Percentiles rank a stretch among this genome's conserved stretches.
Conservation (phyloP, 2,113 vertebrate genomes). For the Saguinus imperator region DNA sequence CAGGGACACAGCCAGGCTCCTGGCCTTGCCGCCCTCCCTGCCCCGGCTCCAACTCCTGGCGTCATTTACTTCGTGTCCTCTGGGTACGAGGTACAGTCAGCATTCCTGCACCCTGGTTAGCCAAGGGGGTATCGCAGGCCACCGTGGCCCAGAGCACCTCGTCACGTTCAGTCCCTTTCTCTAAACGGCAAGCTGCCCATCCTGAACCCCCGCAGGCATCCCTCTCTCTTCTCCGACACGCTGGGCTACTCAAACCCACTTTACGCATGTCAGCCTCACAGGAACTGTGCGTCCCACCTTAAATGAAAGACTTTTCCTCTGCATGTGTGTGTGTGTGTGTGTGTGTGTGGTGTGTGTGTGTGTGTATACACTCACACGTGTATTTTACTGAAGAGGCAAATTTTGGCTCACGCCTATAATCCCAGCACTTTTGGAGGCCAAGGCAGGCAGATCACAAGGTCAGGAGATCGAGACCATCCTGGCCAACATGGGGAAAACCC, state of each 20-base stretch:
- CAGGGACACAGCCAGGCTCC: not conserved
- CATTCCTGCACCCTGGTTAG: not conserved
- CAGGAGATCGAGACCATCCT: too few relatives aligned
- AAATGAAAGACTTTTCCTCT: too few relatives aligned
- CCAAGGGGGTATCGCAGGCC: rapidly evolving
- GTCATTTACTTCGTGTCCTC: not conserved
- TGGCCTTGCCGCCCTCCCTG: not conserved
- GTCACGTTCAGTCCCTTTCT: not conserved
- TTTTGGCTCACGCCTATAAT: too few relatives aligned
- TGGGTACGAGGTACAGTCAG: not conserved
- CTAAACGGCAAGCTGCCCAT: not conserved
- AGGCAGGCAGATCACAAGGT: too few relatives aligned
- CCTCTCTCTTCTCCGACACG: rapidly evolving
- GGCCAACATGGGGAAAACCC: too few relatives aligned
- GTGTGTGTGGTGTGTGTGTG: not conserved
- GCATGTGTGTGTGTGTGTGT: not conserved
- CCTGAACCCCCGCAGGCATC: too few relatives aligned
- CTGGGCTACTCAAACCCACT: too few relatives aligned
- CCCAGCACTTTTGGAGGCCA: too few relatives aligned
- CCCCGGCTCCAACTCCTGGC: not conserved
- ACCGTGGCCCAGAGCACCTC: not conserved
- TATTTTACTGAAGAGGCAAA: not conserved
- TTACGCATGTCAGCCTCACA: not conserved
- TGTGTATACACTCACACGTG: rapidly evolving
- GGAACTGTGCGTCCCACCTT: not conserved